Evolutionary conservation across 53 echinoderm and acorn worm genomes (phyloP).

Genomic region (Pentamera pediparva): DNA sequence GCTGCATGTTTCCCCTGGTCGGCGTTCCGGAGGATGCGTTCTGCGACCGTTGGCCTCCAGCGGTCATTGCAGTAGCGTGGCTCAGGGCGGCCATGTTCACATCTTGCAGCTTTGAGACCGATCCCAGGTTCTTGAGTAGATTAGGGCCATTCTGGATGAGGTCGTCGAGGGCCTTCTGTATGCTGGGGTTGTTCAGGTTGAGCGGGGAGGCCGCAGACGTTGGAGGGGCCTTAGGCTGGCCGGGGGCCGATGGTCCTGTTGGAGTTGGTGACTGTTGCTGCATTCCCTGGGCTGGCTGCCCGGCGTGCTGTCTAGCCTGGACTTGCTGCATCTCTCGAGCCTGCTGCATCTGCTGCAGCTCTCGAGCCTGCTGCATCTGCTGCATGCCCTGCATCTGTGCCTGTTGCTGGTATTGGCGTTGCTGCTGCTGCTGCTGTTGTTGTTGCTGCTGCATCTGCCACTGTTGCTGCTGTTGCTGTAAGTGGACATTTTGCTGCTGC

Average conservation of each 20-base stretch:
- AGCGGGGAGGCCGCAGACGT: conserved; percentile 35
- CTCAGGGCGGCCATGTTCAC: conserved; percentile 15
- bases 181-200: conserved; percentile 85
- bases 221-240: background rate
- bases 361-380: background rate
- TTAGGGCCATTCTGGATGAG: conserved; percentile 87
- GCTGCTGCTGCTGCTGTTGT: background rate
- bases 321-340: background rate
- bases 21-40: background rate
- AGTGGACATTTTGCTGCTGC: background rate
- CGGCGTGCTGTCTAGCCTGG: background rate
- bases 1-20: background rate
- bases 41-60: background rate
- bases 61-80: conserved; percentile 19
- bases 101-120: background rate
- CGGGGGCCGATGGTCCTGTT: background rate
- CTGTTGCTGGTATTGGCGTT: background rate
- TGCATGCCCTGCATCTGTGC: background rate
- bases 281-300: background rate
- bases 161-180: conserved; percentile 93
- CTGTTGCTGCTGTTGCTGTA: background rate
- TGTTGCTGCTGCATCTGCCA: background rate
- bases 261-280: conserved; percentile 1
- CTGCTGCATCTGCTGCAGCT: conserved; percentile 16
- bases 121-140: conserved; percentile 52